Evolutionary conservation across 2,888 invertebrate species (phyloP), one percentile per base, ranked within the genome.

Genomic region (Kryphioiulus occultus): DNA sequence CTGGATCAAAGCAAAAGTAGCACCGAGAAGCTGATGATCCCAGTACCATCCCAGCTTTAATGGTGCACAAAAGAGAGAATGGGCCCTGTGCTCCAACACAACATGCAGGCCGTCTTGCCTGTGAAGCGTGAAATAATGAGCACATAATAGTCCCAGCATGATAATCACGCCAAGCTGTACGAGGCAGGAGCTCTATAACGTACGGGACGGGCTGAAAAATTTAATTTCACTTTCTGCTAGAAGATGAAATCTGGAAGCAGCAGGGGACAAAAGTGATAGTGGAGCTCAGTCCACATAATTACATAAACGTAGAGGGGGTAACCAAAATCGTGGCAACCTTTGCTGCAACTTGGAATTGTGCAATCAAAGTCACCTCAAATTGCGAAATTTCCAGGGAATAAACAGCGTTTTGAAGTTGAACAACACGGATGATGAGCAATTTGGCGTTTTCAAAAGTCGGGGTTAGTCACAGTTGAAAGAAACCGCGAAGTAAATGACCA

Each of bases 101-200:
- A 68, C 22, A 68, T 68, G 68, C 12, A 68, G 26, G 12, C 68
- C 68, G 68, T 68, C 68, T 1, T 26, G 26, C 30, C 78, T 30
- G 78, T 30, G 78, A 78, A 78, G 78, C 78, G 78, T 78, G 78
- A 78, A 78, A 78, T 78, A 32, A 78, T 30, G 78, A 78, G 30
- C 78, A 78, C 78, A 78, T 78, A 78, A 78, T 78, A 30, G 78
- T 26, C 78, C 2, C 78, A 78, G 78, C 78, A 30, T 78, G 78
- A 78, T 78, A 78, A 30, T 78, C 78, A 78, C 78, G 78, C 78
- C 78, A 78, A 78, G 12, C 68, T 22, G 12, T 26, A 68, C 26
- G 68, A 68, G 30, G 78, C 78, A 78, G 26, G 78, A 68, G 22
- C 78, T 30, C 78, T 32, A 30, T 30, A 78, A 12, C 78, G 26